phyloP scores from a whole-genome alignment of 2,113 vertebrate genomes.

The Rhinoptilus africanus region DNA sequence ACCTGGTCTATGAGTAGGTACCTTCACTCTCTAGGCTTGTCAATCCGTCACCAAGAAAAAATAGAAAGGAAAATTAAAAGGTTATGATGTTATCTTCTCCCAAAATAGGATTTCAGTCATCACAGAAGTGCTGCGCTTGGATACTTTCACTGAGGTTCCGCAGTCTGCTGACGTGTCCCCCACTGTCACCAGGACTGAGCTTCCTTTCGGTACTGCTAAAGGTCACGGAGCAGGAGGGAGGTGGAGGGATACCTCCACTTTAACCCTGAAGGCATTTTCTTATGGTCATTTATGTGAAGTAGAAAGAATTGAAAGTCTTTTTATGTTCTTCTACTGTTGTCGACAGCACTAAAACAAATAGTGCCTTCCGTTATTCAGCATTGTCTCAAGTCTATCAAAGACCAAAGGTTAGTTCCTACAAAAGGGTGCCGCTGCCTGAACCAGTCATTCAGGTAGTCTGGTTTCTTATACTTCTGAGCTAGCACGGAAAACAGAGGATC shows the following conservation, averaged over 20 bases:
- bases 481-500: not conserved
- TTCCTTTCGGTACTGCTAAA: not conserved
- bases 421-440: not conserved
- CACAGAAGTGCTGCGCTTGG: not conserved
- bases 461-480: not conserved
- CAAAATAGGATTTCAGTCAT: slow-evolving; percentile 44
- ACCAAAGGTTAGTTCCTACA: slow-evolving; percentile 1
- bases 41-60: slow-evolving; percentile 11
- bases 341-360: not conserved
- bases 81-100: slow-evolving; percentile 31
- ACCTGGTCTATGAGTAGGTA: not conserved
- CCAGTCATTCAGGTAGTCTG: not conserved
- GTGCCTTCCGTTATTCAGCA: not conserved
- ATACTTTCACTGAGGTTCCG: not conserved
- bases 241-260: not conserved
- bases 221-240: not conserved
- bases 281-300: not conserved
- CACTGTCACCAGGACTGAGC: not conserved
- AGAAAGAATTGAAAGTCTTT: not conserved
- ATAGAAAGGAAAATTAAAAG: slow-evolving; percentile 41
- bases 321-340: not conserved
- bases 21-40: not conserved
- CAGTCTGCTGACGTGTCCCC: not conserved
- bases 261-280: too few relatives aligned
- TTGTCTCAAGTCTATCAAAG: not conserved